Base-by-base conservation (phyloP, 2,797 vertebrate genomes). In the Luscinia megarhynchos region DNA sequence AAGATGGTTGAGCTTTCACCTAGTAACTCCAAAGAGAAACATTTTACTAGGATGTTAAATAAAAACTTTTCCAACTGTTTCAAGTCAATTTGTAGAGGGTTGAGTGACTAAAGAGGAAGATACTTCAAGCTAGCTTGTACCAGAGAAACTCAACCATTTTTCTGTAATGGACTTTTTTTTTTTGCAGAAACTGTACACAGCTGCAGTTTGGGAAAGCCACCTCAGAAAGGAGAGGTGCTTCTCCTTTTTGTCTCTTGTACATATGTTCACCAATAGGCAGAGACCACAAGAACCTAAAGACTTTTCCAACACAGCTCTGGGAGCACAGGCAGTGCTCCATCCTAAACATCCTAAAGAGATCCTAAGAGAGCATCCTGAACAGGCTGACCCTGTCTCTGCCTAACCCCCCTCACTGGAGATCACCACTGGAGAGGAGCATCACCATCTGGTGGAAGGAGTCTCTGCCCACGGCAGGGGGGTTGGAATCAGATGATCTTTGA, bases 391-490 rank as follows among this genome's bases (percentile, higher is more conserved):
- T 22, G 30, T 32, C 51, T 20, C 30, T 72, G 38, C 23, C 38
- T 16, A 62, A 34, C 3, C 11, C 24, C 9, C 12, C 15, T 3
- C 21, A 50, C 32, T 22, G 36, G 14, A 88, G 14, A 36, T 40
- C 38, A 58, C 6, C 34, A 45, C 0, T 29, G 57, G 12, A 83
- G 12, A 41, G 11, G 13, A 75, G 12, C 17, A 53, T 10, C 2
- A 2, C 12, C 3, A 21, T 6, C 24, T 27, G 51, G 20, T 17
- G 54, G 8, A 34, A 70, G n/a, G 21, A 24, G 50, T 16, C 40
- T 21, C 61, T 78, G 75, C 12, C 59, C 27, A 10, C 2, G 2
- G 14, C 21, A 36, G 12, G 3, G 2, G 4, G 1, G 1, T 0
- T 69, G 38, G 15, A 69, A 38, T n/a, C 12, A 23, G 4, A 24